Evolutionary conservation across 2,797 vertebrate species (phyloP), one percentile per base, ranked within the genome.

Genomic region (Cryptoblepharus egeriae): DNA sequence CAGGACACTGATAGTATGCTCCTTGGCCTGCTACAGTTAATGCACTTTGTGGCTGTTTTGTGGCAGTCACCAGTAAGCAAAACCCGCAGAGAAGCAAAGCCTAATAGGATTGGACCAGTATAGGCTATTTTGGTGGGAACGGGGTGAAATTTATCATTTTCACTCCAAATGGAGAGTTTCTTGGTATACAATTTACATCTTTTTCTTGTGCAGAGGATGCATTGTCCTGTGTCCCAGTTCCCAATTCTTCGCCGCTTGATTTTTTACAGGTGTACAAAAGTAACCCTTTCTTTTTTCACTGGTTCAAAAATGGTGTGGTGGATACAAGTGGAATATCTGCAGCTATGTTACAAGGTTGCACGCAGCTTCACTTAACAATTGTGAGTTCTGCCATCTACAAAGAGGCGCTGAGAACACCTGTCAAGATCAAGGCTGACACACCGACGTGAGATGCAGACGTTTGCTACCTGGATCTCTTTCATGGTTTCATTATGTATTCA

Each of bases 391-490:
- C 49, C 24, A 49, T 74, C 60, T 67, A 67, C 61, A 79, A 67
- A 49, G 64, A 37, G 15, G 70, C 78, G 45, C 61, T 42, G 76
- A 77, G 61, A 79, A 57, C 68, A 68, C 82, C 78, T 79, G 82
- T 84, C 76, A 84, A 74, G 52, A 83, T 73, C 49, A 83, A 83
- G 52, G 70, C 82, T 74, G 49, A 55, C 61, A n/a, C 24, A 49
- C 9, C n/a, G 67, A 73, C 12, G 11, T 58, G 76, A 79, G 37
- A 58, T 22, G 39, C 69, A 73, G 64, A 28, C 37, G 60, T 82
- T 77, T 42, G 49, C 65, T 52, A 77, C 20, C 64, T 60, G 22
- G 1, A 58, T 78, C 52, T 20, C 69, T 84, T 84, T 79, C 9
- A 69, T 60, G 42, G 37, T 65, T 52, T 74, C 61, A 79, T 83